Base-by-base conservation (phyloP, 2,888 invertebrate genomes). In the Trileptium ribeirensis region DNA sequence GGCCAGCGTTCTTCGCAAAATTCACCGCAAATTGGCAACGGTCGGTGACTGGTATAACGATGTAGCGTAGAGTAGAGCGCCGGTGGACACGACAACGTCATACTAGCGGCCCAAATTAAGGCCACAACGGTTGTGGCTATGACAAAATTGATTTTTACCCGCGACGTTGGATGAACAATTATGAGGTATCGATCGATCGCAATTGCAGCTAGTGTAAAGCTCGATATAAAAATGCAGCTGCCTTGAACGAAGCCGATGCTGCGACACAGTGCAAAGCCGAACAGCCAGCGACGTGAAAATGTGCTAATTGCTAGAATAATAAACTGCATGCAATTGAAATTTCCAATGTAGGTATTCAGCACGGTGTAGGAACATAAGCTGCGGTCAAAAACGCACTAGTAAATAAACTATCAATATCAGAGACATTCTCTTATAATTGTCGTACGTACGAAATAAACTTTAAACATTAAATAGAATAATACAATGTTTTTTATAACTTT, bases 1-100 rank as follows among this genome's bases (percentile, higher is more conserved):
- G 67, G 51, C 79, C 79, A 78, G 1, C 8, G 29, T 64, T 78
- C 79, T 8, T 29, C n/a, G 64, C 79, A 78, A 64, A 78, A 78
- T 33, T 78, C 51, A n/a, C 79, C 79, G 33, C 79, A 78, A 2
- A 78, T 40, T 51, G 51, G 51, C 51, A 8, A 24, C 8, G 51
- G 51, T 24, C 8, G 51, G 24, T 51, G 51, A 64, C 64, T n/a
- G 3, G 15, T 3, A 29, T 29, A 31, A 29, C 8, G 3, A n/a
- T 15, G 3, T n/a, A 33, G 15, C 15, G 31, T 33, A 15, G 34
- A 29, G 29, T 31, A 70, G 15, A 70, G 3, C 15, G 34, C 31
- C 74, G 3, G 31, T 8, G 74, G 74, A 29, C 8, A 8, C 15
- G 74, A 29, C 8, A 70, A 8, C 8, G 34, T 29, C 15, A 8